phyloP scores from a whole-genome alignment of 2,113 vertebrate species.

The Trichomycterus rosablanca region DNA sequence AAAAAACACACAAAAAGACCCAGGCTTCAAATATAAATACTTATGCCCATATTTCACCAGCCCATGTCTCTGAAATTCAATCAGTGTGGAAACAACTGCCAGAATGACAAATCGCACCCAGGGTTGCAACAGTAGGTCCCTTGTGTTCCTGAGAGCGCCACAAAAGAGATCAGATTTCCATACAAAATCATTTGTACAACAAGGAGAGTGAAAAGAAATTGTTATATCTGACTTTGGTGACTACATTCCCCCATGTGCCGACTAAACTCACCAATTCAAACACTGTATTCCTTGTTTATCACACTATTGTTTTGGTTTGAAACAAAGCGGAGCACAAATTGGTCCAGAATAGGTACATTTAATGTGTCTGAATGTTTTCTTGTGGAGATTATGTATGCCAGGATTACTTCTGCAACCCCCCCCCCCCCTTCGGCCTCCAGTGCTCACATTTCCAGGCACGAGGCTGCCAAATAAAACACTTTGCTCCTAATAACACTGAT shows the following conservation, averaged over 20 bases:
- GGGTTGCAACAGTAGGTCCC: constrained; percentile 53
- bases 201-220: constrained; percentile 46
- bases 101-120: constrained; percentile 50
- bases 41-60: constrained; percentile 43
- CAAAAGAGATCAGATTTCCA: constrained; percentile 62
- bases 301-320: constrained; percentile 49
- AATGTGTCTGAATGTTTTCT: constrained; percentile 51
- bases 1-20: neutral
- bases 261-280: constrained; percentile 35
- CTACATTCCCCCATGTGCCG: constrained; percentile 41
- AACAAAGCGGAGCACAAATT: constrained; percentile 61
- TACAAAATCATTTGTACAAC: constrained; percentile 52
- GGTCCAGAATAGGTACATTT: constrained; percentile 55
- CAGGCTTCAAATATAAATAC: constrained; percentile 47
- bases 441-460: constrained; percentile 26
- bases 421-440: constrained; percentile 26
- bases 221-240: constrained; percentile 40
- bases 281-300: constrained; percentile 52
- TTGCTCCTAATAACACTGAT: constrained; percentile 49
- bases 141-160: constrained; percentile 55
- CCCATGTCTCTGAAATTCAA: constrained; percentile 48
- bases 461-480: constrained; percentile 60
- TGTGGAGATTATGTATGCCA: constrained; percentile 31
- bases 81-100: constrained; percentile 56
- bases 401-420: constrained; percentile 40